Evolutionary conservation across 2,113 vertebrate species (phyloP).

Genomic region (Anolis sagrei): DNA sequence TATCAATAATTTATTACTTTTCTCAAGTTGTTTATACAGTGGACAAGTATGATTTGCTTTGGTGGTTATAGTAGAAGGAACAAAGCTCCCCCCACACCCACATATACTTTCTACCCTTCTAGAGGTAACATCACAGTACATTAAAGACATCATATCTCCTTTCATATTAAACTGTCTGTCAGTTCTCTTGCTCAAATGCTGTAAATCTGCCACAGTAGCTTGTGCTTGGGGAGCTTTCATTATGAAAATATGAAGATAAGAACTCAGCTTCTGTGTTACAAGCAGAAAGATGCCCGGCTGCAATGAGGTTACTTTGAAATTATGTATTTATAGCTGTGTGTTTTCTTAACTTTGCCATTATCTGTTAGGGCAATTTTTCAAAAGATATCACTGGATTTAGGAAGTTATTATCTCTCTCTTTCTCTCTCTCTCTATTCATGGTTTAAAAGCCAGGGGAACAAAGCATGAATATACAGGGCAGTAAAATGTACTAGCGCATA

Average conservation of each 20-base stretch:
- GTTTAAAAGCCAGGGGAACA: slow-evolving; percentile 36
- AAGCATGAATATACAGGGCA: slow-evolving; percentile 41
- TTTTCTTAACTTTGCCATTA: slow-evolving; percentile 59
- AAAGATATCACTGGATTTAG: slow-evolving; percentile 42
- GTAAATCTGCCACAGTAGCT: slow-evolving; percentile 79
- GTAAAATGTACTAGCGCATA: slow-evolving; percentile 67
- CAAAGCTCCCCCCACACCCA: not conserved
- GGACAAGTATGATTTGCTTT: slow-evolving; percentile 81
- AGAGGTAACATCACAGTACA: slow-evolving; percentile 83
- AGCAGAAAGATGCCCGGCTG: slow-evolving; percentile 64
- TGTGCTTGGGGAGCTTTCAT: slow-evolving; percentile 78
- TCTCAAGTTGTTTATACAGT: slow-evolving; percentile 79
- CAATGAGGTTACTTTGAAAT: slow-evolving; percentile 72
- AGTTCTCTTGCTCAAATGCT: slow-evolving; percentile 74
- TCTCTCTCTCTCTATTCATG: not conserved
- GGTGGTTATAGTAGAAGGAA: slow-evolving; percentile 66
- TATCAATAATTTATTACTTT: slow-evolving; percentile 81
- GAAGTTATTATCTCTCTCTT: not conserved
- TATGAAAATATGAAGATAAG: slow-evolving; percentile 82
- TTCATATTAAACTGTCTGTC: slow-evolving; percentile 84
- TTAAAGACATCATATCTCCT: slow-evolving; percentile 83
- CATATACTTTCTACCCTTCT: slow-evolving; percentile 72
- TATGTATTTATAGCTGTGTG: slow-evolving; percentile 53
- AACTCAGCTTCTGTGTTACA: slow-evolving; percentile 72
- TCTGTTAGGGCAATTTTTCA: slow-evolving; percentile 55